phyloP scores from a whole-genome alignment of 2,113 vertebrate genomes.

The Fulmarus glacialis region DNA sequence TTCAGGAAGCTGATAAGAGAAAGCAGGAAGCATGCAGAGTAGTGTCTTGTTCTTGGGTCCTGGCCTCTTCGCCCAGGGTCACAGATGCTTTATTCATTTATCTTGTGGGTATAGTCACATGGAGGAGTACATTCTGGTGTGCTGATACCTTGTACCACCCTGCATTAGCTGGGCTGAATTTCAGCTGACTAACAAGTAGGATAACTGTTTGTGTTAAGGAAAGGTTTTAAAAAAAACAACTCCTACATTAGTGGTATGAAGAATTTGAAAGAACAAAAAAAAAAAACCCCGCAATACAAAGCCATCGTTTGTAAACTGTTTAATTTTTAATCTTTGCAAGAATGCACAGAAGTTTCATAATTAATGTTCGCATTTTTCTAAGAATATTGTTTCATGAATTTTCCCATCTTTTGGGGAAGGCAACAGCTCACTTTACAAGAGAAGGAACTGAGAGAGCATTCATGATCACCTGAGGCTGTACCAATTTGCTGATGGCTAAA shows the following conservation, averaged over 20 bases:
- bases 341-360: neutral
- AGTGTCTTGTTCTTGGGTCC: neutral
- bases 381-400: neutral
- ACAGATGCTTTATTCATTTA: slow-evolving; percentile 39
- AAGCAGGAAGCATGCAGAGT: slow-evolving; percentile 20
- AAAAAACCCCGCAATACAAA: neutral
- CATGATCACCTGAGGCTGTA: neutral
- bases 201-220: neutral
- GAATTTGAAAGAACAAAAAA: neutral
- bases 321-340: neutral
- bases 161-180: neutral
- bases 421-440: neutral
- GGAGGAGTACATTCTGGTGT: neutral
- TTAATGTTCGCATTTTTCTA: neutral
- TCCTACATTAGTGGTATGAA: neutral
- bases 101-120: neutral
- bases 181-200: neutral
- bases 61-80: neutral
- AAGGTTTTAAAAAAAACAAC: neutral
- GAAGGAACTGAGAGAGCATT: neutral
- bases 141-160: neutral
- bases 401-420: neutral
- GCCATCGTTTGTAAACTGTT: neutral
- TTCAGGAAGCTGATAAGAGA: slow-evolving; percentile 64
- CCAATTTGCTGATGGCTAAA: neutral